A percentile compares a stretch with the other conserved stretches of the same genome.
Conservation (phyloP, 23 tunicate species). For the Diplosoma virens region DNA sequence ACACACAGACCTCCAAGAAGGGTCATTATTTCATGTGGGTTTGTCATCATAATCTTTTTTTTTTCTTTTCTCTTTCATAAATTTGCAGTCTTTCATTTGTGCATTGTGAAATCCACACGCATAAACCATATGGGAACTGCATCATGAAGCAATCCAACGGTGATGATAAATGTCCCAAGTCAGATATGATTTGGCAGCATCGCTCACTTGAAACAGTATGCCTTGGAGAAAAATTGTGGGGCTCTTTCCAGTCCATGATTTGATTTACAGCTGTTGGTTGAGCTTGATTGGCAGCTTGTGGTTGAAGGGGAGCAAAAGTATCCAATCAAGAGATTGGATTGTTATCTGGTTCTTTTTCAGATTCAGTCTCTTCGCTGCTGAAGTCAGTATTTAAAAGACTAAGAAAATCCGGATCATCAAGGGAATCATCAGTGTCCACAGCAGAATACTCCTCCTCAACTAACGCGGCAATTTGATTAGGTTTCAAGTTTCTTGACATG, state of each 20-base stretch:
- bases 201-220: conserved; percentile 13
- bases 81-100: conserved; percentile 11
- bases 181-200: too few relatives aligned
- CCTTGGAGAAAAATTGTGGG: conserved; percentile 13
- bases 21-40: conserved; percentile 12
- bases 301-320: conserved; percentile 19
- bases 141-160: conserved; percentile 11
- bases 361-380: conserved; percentile 19
- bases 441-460: too few relatives aligned
- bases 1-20: conserved; percentile 22
- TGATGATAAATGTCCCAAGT: conserved; percentile 2
- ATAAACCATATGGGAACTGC: conserved; percentile 3
- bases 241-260: background rate
- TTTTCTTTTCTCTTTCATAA: conserved; percentile 9
- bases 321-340: conserved; percentile 8
- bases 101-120: background rate
- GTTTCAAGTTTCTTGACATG: too few relatives aligned
- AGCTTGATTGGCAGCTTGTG: conserved; percentile 2
- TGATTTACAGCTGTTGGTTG: too few relatives aligned
- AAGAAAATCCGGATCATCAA: too few relatives aligned
- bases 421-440: too few relatives aligned
- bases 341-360: conserved; percentile 8
- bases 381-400: background rate
- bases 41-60: conserved; percentile 10
- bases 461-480: too few relatives aligned